Conservation (phyloP, 2,797 vertebrate genomes). For the Varecia variegata region DNA sequence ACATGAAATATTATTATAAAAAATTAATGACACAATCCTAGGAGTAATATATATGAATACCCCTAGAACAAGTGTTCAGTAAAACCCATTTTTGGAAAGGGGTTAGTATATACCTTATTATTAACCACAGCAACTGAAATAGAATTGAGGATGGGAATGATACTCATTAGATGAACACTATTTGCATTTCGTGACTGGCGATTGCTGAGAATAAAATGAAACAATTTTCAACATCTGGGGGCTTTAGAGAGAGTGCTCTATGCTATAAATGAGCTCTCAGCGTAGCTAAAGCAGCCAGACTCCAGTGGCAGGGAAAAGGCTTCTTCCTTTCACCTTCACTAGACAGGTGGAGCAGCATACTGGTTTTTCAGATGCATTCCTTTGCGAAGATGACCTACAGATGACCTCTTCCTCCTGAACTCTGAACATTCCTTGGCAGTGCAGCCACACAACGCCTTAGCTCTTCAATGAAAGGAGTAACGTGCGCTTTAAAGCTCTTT, state of each 20-base stretch:
- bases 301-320: not conserved
- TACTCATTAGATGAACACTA: not conserved
- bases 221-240: not conserved
- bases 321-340: too few relatives aligned
- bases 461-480: not conserved
- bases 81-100: not conserved
- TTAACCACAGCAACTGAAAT: not conserved
- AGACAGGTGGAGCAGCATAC: not conserved
- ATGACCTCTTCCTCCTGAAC: fast-evolving
- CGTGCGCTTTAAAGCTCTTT: conserved; percentile 12
- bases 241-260: not conserved
- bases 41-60: not conserved
- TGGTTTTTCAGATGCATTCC: not conserved
- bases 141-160: not conserved
- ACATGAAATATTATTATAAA: not conserved
- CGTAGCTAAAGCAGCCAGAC: not conserved
- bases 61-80: not conserved
- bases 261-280: not conserved
- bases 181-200: not conserved
- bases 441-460: fast-evolving
- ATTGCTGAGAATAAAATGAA: not conserved
- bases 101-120: not conserved
- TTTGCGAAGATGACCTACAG: not conserved
- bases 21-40: not conserved
- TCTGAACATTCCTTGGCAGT: not conserved